Conservation (phyloP, 2,113 vertebrate species). For the Neotragus pygmaeus region DNA sequence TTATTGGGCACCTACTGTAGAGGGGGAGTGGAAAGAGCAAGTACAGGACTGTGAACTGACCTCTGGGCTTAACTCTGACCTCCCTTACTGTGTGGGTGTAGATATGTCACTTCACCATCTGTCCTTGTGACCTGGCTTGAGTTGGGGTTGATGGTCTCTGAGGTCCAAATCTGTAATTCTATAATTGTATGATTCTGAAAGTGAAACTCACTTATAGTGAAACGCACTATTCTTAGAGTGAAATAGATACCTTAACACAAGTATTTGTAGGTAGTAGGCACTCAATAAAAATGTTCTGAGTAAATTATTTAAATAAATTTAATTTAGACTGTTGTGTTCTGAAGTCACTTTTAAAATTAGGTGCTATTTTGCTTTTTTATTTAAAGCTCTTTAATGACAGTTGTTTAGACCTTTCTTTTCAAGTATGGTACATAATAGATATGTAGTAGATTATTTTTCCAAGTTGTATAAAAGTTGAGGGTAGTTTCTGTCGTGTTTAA, state of each 20-base stretch:
- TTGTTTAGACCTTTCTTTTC: neutral
- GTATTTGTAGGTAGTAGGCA: neutral
- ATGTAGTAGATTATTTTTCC: neutral
- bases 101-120: neutral
- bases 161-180: neutral
- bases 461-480: neutral
- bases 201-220: neutral
- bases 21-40: neutral
- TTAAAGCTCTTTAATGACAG: neutral
- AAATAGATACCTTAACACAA: neutral
- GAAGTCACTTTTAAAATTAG: neutral
- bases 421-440: neutral
- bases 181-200: neutral
- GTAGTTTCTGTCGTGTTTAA: constrained; percentile 6
- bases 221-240: neutral
- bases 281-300: constrained; percentile 2
- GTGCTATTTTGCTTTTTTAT: neutral
- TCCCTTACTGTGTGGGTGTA: neutral
- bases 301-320: neutral
- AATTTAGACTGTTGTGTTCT: neutral
- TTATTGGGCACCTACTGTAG: neutral
- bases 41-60: neutral
- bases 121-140: neutral
- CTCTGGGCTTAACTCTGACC: neutral
- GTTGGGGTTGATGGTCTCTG: neutral